Evolutionary conservation across 2,888 invertebrate genomes (phyloP), one percentile per base, ranked within the genome.

Genomic region (Caenorhabditis angaria): DNA sequence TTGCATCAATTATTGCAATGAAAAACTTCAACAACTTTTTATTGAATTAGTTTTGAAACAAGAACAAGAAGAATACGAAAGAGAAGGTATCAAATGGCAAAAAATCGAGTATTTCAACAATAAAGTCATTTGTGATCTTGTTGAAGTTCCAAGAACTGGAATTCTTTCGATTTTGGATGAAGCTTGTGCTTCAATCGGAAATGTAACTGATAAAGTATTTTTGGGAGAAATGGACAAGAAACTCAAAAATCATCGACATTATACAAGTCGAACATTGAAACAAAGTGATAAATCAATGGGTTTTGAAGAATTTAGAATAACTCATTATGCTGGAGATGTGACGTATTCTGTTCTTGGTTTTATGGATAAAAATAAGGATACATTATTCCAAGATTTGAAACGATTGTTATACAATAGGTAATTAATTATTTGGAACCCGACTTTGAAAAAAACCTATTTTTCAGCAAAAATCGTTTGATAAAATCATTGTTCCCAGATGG

Each of bases 1-100:
- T 89, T 97, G 97, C 89, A 97, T 97, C 87, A 97, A 97, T 90
- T 97, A 97, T 89, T 97, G 97, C 88, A 97, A 97, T 88, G 97
- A 97, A 90, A 97, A 97, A 88, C 90, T 97, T 78, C 97, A 97
- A 88, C 97, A 97, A 88, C 90, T 97, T 41, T 97, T 97, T 88
- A 97, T 97, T 86, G 97, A 97, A 89, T 90, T 99, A 89, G 97
- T 97, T 32, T 89, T 99, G 75, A 95, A 96, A 87, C 97, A 96
- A 88, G 97, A 99, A 88, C 97, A 99, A 87, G 97, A 97, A 88
- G 97, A 97, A 88, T 99, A 99, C 88, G 91, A 92, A 78, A 91
- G 92, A 28, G 97, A 99, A 88, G 97, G 97, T 61, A 97, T 99
- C 86, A 73, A 72, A 47, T 80, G 78, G 77, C 73, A 65, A 62